phyloP scores from a whole-genome alignment of 2,888 invertebrate genomes.

The Pachycephus smyrnensis region DNA sequence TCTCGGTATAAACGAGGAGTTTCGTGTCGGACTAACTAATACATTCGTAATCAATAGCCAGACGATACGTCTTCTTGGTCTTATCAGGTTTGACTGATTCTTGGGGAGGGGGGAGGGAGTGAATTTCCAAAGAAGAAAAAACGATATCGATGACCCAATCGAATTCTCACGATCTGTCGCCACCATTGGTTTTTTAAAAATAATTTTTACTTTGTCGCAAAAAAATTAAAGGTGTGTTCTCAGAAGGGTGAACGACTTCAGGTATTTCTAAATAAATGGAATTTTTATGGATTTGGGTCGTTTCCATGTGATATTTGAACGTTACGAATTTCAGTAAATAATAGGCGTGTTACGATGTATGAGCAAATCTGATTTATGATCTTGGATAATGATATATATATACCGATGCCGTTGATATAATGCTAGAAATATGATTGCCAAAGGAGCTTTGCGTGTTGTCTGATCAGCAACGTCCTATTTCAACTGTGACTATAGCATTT shows the following conservation, averaged over 20 bases:
- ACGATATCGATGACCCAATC: not conserved
- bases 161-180: too few species aligned
- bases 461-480: not conserved
- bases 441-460: not conserved
- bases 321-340: not conserved
- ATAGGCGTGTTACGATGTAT: not conserved
- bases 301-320: not conserved
- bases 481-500: not conserved
- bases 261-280: too few species aligned
- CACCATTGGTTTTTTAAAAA: too few species aligned
- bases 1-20: constrained; percentile 11
- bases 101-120: not conserved
- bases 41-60: constrained; percentile 40
- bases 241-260: too few species aligned
- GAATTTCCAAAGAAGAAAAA: not conserved
- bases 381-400: not conserved
- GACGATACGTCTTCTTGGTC: constrained; percentile 34
- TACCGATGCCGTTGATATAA: not conserved
- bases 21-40: constrained; percentile 29
- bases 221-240: too few species aligned
- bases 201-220: too few species aligned
- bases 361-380: not conserved
- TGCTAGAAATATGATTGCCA: not conserved
- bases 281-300: too few species aligned
- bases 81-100: constrained; percentile 35